Base-by-base conservation (phyloP, 2,797 vertebrate species). In the Acrocephalus scirpaceus region DNA sequence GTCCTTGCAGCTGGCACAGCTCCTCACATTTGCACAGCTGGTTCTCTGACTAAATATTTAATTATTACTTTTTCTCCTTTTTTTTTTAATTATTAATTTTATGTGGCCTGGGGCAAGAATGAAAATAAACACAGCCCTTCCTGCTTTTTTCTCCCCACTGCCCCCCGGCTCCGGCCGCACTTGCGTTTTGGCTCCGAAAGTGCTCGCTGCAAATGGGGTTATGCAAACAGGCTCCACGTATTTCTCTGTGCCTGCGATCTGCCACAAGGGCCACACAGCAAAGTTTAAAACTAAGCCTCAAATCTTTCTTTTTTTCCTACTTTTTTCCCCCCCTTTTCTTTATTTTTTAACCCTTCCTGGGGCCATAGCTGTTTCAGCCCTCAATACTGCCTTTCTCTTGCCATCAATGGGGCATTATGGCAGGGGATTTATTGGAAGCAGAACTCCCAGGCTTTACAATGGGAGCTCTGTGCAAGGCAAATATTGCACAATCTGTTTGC, bases 311-410 rank as follows among this genome's bases (percentile, higher is more conserved):
- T 15, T 47, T 87, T 62, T 53, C 9, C 14, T 27, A 23, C 18
- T 4, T 30, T 44, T 16, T 9, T 3, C 0, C 7, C 12, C 13
- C 11, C 2, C 4, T 71, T 78, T 90, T 86, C 91, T 96, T 91
- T 93, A 88, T 90, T 88, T 96, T 96, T 98, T 98, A 98, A 98
- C 97, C 96, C 97, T 98, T 98, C 71, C 17, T 0, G 2, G 50
- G 90, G 86, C 91, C 7, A 7, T 47, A 94, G 93, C 88, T 92
- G 80, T 92, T 65, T 44, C 66, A 92, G 88, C 69, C 93, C 94
- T 98, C 97, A 98, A 98, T 98, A 96, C 94, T 91, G 96, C 94
- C 97, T 98, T 98, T 98, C 97, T 98, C 97, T 97, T 69, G n/a
- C 69, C 61, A 94, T 98, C 98, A 98, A 98, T 98, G 97, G 96